phyloP scores from a whole-genome alignment of 2,113 vertebrate genomes.

The Raphicerus campestris region DNA sequence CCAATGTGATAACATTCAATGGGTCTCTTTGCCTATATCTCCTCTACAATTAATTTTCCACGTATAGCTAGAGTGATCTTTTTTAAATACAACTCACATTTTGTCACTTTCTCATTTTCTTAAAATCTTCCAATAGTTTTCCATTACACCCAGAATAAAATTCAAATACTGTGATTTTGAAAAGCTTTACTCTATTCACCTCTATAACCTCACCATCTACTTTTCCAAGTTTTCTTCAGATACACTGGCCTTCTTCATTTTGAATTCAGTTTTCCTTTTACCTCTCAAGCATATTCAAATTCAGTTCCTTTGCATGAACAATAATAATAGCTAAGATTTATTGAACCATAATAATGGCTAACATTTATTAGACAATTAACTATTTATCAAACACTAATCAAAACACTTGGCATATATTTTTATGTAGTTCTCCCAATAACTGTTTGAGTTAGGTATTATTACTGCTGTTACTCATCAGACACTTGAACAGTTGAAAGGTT shows the following conservation, averaged over 20 bases:
- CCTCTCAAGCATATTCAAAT: neutral
- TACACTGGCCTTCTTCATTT: neutral
- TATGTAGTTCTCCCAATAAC: neutral
- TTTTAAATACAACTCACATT: neutral
- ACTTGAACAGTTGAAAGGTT: too few species aligned
- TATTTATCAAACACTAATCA: neutral
- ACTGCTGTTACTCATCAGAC: neutral
- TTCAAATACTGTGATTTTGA: neutral
- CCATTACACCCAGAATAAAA: neutral
- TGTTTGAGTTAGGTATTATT: neutral
- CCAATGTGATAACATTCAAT: neutral
- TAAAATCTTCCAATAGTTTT: neutral
- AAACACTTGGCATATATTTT: neutral
- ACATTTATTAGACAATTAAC: neutral
- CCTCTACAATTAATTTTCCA: neutral
- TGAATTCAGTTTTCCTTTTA: neutral
- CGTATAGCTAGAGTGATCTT: neutral
- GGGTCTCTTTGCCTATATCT: neutral
- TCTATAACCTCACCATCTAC: neutral
- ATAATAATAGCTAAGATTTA: neutral
- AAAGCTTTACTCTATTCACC: neutral
- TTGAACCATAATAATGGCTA: neutral
- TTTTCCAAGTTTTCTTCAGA: neutral
- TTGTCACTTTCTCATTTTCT: neutral
- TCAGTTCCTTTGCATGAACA: neutral